Evolutionary conservation across 2,113 vertebrate genomes (phyloP), one percentile per base, ranked within the genome.

Genomic region (Sisor rabdophorus): DNA sequence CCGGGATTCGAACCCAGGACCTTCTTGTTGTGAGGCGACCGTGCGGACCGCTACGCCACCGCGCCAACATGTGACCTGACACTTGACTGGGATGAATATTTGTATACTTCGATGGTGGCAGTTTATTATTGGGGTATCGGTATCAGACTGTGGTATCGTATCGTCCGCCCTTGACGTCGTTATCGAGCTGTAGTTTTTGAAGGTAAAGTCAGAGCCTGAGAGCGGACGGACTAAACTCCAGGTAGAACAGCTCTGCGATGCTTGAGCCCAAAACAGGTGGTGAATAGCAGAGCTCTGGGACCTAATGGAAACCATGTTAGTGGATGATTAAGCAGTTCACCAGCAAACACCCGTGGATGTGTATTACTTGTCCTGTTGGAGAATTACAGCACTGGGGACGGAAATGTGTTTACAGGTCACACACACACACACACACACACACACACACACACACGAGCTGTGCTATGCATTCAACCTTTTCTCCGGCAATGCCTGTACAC

Each of bases 281-380:
- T 72, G 53, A 65, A 65, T 60, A 32, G 16, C 30, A 50, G 20
- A 48, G 71, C 55, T 13, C 76, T 32, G 64, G 48, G 71, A 74
- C 71, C 48, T 52, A 78, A 78, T 70, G 64, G 75, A 78, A 73
- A 64, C 7, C 59, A 24, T 63, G 71, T 63, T 70, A 63, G 71
- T 74, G 55, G 59, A 70, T 56, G 58, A 81, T 74, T 80, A 80
- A 68, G 26, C 69, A 74, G 71, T 74, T 78, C 47, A 71, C 2
- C 50, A n/a, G 67, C 16, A 55, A 68, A 61, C 20, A 50, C 24
- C n/a, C 64, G 28, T 58, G n/a, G 58, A 52, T 69, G 36, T 76
- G 75, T 44, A 71, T 80, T 58, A 65, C 59, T 48, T 64, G 59
- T 50, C 54, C 44, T 40, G 5, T 47, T 22, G 1, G 48, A 54